Conservation (phyloP, 2,797 vertebrate species). For the Gadopsis marmoratus region DNA sequence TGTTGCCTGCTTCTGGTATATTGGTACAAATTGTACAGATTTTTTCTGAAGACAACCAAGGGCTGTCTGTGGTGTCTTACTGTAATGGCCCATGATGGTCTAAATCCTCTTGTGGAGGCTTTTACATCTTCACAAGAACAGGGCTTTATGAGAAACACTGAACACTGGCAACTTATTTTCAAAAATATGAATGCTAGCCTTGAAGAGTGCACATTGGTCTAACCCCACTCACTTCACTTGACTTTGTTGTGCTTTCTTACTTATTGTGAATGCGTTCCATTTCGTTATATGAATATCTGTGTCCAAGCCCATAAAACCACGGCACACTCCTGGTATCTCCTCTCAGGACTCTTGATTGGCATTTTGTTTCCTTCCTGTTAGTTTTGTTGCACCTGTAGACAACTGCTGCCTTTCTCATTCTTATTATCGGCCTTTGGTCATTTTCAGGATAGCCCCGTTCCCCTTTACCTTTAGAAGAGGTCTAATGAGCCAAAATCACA, state of each 20-base stretch:
- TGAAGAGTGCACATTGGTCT: background rate
- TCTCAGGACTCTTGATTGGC: background rate
- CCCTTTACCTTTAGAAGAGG: too few species aligned
- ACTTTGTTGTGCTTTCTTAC: background rate
- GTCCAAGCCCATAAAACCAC: background rate
- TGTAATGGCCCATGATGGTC: background rate
- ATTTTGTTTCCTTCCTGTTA: background rate
- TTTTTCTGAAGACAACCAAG: background rate
- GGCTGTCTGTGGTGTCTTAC: background rate
- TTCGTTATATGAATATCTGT: background rate
- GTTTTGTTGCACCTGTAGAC: background rate
- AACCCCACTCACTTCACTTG: background rate
- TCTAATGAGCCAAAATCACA: constrained; percentile 7
- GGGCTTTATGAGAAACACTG: background rate
- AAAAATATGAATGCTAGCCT: background rate
- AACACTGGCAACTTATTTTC: background rate
- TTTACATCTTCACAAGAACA: background rate
- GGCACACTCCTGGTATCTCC: background rate
- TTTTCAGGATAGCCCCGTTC: background rate
- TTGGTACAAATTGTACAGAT: background rate
- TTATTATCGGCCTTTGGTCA: too few species aligned
- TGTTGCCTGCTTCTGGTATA: background rate
- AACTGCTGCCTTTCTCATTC: background rate
- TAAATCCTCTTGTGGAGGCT: too few species aligned
- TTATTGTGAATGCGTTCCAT: background rate